Percentiles rank a stretch among this genome's conserved stretches.
phyloP scores from a whole-genome alignment of 2,113 vertebrate species.

The Pedionomus torquatus region DNA sequence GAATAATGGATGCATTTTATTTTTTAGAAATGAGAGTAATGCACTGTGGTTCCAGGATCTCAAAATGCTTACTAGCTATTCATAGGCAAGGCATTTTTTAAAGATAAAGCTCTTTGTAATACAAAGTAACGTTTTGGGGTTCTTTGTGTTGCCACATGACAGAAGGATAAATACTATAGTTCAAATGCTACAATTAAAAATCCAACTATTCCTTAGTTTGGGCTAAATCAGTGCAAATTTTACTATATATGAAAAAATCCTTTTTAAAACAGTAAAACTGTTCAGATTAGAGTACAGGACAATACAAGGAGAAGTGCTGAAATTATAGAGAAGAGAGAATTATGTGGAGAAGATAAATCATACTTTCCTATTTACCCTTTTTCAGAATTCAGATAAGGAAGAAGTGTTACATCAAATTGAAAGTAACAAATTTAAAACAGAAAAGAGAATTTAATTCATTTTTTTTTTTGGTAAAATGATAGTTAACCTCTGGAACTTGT shows the following conservation, averaged over 20 bases:
- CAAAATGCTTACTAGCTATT: neutral
- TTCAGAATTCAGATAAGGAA: neutral
- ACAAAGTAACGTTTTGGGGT: neutral
- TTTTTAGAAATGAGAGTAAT: neutral
- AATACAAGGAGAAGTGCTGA: neutral
- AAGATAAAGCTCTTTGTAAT: neutral
- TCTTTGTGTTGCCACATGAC: neutral
- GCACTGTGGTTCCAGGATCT: neutral
- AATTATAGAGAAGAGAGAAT: neutral
- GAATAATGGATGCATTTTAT: neutral
- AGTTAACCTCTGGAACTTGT: neutral
- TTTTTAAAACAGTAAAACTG: neutral
- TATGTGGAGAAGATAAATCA: constrained; percentile 21
- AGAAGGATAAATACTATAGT: neutral
- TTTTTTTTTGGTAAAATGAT: neutral
- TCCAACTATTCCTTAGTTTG: neutral
- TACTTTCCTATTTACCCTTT: neutral
- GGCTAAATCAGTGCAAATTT: neutral
- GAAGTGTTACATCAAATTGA: neutral
- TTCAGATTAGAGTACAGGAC: neutral
- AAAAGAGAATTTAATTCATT: neutral
- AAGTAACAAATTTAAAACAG: neutral
- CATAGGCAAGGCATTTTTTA: neutral
- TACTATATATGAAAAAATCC: neutral
- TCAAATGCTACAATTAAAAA: neutral